These are phyloP conservation scores for Melieria picta DNA, from an alignment of 2,888 invertebrate species.

Conservation along the genomic window DNA sequence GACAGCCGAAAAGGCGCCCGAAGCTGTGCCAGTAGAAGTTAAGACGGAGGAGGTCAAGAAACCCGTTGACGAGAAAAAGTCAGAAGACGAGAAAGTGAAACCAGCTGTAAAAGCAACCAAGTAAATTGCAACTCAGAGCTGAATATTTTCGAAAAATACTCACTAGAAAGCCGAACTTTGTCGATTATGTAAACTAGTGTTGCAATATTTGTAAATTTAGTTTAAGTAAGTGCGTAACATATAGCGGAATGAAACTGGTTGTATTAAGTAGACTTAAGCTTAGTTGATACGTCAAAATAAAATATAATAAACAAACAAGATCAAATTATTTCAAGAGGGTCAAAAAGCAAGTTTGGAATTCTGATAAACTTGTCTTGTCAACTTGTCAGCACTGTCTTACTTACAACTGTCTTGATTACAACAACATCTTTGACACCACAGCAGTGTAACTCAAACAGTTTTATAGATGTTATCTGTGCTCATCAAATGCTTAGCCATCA, in stretches of 20 bases:
- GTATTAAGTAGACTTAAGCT: conserved; percentile 5
- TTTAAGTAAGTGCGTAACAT: conserved; percentile 9
- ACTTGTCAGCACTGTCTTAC: too few relatives aligned
- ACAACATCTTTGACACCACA: too few relatives aligned
- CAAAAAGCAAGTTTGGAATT: too few relatives aligned
- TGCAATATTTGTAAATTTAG: conserved; percentile 23
- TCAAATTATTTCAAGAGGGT: too few relatives aligned
- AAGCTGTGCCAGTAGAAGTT: neutral
- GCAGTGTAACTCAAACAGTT: too few relatives aligned
- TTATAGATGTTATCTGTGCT: too few relatives aligned
- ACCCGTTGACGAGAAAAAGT: neutral
- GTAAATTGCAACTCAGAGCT: neutral
- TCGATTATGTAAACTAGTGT: neutral
- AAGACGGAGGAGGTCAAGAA: neutral
- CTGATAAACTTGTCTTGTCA: too few relatives aligned
- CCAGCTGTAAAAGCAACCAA: neutral
- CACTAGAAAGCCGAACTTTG: neutral
- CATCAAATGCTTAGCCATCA: too few relatives aligned
- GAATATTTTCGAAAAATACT: neutral
- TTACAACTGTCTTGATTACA: too few relatives aligned
- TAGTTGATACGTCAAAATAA: neutral
- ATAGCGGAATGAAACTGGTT: conserved; percentile 1
- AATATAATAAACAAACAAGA: neutral
- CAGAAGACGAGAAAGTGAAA: neutral
- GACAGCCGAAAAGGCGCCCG: conserved; percentile 1